A percentile compares a stretch with the other conserved stretches of the same genome.
Conservation (phyloP, 2,113 vertebrate genomes). For the Herpailurus yagouaroundi region DNA sequence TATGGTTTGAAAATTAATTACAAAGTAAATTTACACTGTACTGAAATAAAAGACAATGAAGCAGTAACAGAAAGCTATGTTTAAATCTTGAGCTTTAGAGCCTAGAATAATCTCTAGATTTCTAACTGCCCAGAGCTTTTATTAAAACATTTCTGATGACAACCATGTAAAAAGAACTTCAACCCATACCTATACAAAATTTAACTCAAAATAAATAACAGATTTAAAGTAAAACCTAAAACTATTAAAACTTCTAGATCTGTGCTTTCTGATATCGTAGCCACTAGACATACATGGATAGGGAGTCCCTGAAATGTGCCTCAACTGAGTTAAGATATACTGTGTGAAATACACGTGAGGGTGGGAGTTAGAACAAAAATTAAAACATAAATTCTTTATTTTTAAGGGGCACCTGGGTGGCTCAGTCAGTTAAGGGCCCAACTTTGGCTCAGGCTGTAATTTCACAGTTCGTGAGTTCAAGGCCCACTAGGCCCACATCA, state of each 20-base stretch:
- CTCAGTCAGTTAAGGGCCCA: not conserved
- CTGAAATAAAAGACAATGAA: constrained; percentile 9
- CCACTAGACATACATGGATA: not conserved
- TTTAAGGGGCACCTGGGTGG: not conserved
- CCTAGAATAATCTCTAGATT: not conserved
- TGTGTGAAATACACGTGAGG: not conserved
- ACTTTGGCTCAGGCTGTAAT: no score
- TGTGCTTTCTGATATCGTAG: not conserved
- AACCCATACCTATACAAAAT: constrained; percentile 31
- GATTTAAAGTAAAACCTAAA: not conserved
- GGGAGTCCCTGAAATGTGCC: not conserved
- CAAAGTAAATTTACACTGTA: constrained; percentile 25
- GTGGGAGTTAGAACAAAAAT: not conserved
- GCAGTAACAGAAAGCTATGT: not conserved
- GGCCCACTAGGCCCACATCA: no score
- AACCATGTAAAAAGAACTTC: not conserved
- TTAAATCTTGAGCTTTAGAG: constrained; percentile 29
- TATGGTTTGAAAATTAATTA: constrained; percentile 36
- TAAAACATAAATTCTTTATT: not conserved
- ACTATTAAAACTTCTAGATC: not conserved
- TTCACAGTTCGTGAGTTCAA: no score
- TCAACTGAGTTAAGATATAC: not conserved
- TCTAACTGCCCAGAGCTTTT: not conserved
- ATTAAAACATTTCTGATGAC: constrained; percentile 21
- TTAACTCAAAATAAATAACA: constrained; percentile 26